Evolutionary conservation across 2,113 vertebrate species (phyloP).

Genomic region (Menura novaehollandiae): DNA sequence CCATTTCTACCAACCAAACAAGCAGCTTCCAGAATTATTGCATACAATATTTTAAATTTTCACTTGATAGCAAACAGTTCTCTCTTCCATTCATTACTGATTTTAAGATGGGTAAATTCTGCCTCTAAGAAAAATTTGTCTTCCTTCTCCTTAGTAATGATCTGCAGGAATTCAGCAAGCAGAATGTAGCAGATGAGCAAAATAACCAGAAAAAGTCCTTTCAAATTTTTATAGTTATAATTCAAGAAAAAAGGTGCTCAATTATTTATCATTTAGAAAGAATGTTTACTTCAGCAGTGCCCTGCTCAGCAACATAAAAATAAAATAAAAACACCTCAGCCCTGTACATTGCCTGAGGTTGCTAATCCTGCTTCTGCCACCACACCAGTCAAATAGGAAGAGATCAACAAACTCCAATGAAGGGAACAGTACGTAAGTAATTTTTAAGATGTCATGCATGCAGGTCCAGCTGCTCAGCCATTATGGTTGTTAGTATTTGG

Average conservation of each 20-base stretch:
- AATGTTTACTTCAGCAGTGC: not conserved
- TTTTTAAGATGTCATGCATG: not conserved
- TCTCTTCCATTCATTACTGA: not conserved
- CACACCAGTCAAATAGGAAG: not conserved
- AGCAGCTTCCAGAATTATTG: not conserved
- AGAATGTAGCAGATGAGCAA: not conserved
- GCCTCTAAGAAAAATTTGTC: not conserved
- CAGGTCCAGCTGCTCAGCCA: slow-evolving; percentile 21
- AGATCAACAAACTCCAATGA: not conserved
- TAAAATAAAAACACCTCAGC: not conserved
- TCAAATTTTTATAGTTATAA: not conserved
- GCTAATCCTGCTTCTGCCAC: not conserved
- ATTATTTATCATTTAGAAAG: not conserved
- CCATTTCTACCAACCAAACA: not conserved
- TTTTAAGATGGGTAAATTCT: not conserved
- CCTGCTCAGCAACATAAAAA: not conserved
- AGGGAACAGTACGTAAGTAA: not conserved
- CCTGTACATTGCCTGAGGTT: not conserved
- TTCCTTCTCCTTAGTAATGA: not conserved
- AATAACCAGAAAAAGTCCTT: not conserved
- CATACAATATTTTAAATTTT: not conserved
- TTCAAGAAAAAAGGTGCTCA: not conserved
- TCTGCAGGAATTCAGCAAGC: not conserved
- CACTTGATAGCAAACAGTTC: not conserved
- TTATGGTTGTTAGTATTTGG: not conserved